Evolutionary conservation across 2,113 vertebrate genomes (phyloP), one percentile per base, ranked within the genome.

Genomic region (Centropus unirufus): DNA sequence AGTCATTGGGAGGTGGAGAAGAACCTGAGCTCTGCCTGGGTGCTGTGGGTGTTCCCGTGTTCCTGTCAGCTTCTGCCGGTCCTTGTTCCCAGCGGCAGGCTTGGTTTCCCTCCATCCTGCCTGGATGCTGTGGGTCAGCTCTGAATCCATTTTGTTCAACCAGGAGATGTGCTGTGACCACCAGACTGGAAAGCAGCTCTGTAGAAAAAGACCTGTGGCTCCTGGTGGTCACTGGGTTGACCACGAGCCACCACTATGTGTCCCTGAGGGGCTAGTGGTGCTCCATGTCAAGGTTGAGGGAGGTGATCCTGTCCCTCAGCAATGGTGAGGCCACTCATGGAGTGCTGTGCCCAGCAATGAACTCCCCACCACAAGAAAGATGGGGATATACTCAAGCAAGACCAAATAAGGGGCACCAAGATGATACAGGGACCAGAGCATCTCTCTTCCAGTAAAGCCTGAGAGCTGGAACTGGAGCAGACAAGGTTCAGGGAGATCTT

Each of bases 231-330:
- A 15, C 49, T 32, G 13, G 1, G 1, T 30, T 52, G n/a, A 8
- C 23, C 21, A 0, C 12, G 17, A 47, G 21, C 26, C 4, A 12
- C 23, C 32, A n/a, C 3, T 2, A 0, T 12, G 15, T 68, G 68
- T 6, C 5, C 47, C 21, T 11, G 27, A 9, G 19, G n/a, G 29
- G 14, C 23, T 51, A 2, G 12, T 4, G 51, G 32, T 46, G 36
- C 51, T 72, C 9, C 3, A 0, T 6, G 40, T 18, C 32, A 23
- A 30, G 63, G 46, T 22, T 70, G 57, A 62, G n/a, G 58, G n/a
- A 36, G 47, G 23, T 30, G 21, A 29, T 26, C 27, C 24, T 66
- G 44, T 6, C 20, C 66, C 39, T 32, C 0, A 2, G 32, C 0
- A 1, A 54, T 36, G 29, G 6, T 47, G 61, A 62, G 54, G 66